Evolutionary conservation across 1,140 invertebrate genomes (phyloP), one percentile per base, ranked within the genome.

Genomic region (Drosophila repletoides): DNA sequence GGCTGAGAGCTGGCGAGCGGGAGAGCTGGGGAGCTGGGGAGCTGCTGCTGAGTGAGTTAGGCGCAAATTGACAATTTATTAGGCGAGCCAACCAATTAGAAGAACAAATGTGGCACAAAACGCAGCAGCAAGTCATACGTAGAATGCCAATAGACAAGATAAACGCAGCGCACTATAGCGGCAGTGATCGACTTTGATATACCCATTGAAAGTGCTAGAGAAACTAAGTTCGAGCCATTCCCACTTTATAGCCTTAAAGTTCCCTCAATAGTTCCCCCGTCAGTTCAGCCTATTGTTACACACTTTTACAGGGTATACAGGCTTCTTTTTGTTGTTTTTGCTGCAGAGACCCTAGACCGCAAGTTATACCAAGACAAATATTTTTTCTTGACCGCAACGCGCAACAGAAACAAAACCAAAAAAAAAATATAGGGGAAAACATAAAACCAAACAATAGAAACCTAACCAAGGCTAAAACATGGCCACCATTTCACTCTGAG

Each of bases 41-140:
- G 33, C 31, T 63, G 68, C 77, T 63, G 73, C 79, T 84, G 79
- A 55, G 79, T 72, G 72, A 61, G 72, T 58, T 70, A 61, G 56
- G 41, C 58, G 33, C 46, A 84, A 81, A 81, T 81, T 84, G 81
- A 51, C 59, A 72, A 65, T 84, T 77, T 70, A 84, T 77, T 73
- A 72, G 55, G 14, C 15, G 29, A 36, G 41, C 4, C 49, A 46
- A 58, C 64, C 77, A 84, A 84, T 83, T 73, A 68, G 43, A 15
- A 22, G 12, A 34, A 10, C 21, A 24, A 79, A 77, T 43, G 49
- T 73, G 12, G 29, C 36, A 46, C 45, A 43, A 24, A 26, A 29
- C 22, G 24, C 48, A 65, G 49, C 53, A 40, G 22, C 40, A 52
- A 36, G 49, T 48, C 29, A 34, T 24, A n/a, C n/a, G n/a, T n/a